phyloP scores from a whole-genome alignment of 2,797 vertebrate species.

The Tangara arthus region DNA sequence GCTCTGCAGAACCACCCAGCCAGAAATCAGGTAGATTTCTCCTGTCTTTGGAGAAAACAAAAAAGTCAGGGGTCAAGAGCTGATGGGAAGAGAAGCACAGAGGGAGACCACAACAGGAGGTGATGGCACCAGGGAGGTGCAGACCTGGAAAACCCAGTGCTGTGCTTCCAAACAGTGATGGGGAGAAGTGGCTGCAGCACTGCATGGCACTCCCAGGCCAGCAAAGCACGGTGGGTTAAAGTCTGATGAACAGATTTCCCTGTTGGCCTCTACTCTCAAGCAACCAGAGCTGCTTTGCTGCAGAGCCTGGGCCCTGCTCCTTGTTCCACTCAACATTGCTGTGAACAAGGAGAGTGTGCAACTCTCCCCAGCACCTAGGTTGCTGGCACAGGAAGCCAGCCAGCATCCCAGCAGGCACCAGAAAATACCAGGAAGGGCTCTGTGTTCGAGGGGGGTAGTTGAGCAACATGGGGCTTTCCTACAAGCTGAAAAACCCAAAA shows the following conservation, averaged over 20 bases:
- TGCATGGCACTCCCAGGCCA: background rate
- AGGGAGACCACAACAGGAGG: background rate
- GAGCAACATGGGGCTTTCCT: accelerated
- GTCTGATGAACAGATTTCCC: background rate
- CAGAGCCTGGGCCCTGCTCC: background rate
- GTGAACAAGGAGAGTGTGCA: background rate
- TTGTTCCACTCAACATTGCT: background rate
- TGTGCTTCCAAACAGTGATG: background rate
- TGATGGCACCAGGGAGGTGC: background rate
- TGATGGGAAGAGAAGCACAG: background rate
- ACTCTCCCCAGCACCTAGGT: accelerated
- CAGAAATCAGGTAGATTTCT: no score
- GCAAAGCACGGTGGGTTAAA: accelerated
- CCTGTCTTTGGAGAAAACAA: no score
- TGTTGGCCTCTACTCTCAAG: background rate
- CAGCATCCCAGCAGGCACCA: background rate
- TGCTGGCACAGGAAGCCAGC: background rate
- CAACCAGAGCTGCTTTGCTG: background rate
- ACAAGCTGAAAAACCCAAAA: background rate
- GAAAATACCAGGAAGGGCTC: background rate
- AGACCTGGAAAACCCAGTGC: background rate
- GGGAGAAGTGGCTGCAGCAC: background rate
- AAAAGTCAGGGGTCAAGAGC: background rate
- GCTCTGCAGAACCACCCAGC: no score
- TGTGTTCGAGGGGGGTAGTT: background rate